These are phyloP conservation scores for Calonectris borealis DNA, from an alignment of 2,113 vertebrate species.

Conservation along the genomic window DNA sequence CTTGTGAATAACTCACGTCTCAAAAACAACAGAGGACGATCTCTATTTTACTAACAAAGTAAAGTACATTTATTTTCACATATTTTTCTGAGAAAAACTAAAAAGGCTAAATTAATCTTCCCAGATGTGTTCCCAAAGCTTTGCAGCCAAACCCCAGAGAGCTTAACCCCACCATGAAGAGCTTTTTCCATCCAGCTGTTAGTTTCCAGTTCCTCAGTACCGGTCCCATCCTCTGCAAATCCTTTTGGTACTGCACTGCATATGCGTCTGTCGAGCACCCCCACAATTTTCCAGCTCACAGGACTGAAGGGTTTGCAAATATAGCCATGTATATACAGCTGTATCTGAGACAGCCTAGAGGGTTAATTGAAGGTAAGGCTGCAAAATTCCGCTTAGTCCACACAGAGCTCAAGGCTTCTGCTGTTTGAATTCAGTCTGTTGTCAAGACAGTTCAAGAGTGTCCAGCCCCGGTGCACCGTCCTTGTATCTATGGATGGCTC, in stretches of 20 bases:
- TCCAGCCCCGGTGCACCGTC: neutral
- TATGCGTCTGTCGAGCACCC: rapidly evolving
- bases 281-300: neutral
- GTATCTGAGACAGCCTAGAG: neutral
- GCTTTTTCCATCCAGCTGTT: neutral
- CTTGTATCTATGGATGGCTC: neutral
- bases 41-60: neutral
- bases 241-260: neutral
- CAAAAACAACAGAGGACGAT: neutral
- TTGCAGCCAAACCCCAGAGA: neutral
- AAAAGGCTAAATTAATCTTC: neutral
- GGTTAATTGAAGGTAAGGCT: neutral
- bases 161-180: neutral
- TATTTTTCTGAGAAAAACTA: neutral
- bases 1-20: neutral
- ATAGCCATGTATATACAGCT: neutral
- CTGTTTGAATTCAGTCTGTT: neutral
- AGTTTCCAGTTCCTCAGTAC: neutral
- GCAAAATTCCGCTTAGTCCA: neutral
- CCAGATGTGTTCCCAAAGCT: neutral
- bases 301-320: neutral
- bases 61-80: neutral
- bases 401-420: neutral
- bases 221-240: no score
- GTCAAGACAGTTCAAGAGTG: neutral